Evolutionary conservation across 2,797 vertebrate species (phyloP).

Genomic region (Microchirus variegatus): DNA sequence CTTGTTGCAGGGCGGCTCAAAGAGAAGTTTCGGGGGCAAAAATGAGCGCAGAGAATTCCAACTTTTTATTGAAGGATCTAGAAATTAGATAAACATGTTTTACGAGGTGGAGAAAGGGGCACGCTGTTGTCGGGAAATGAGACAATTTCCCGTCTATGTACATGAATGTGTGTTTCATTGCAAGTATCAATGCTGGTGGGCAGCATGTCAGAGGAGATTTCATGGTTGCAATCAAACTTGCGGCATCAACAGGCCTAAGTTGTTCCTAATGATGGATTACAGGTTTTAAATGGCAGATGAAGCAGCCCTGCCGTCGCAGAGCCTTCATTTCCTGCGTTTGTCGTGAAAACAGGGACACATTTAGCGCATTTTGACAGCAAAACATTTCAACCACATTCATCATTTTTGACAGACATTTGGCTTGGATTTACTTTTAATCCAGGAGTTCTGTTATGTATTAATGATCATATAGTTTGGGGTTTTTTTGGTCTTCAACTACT

Average conservation of each 20-base stretch:
- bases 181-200: conserved; percentile 31
- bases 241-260: conserved; percentile 33
- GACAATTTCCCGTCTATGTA: conserved; percentile 17
- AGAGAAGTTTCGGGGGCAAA: conserved; percentile 40
- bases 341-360: not conserved
- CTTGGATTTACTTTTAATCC: too few species aligned
- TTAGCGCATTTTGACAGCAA: too few species aligned
- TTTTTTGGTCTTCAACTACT: too few species aligned
- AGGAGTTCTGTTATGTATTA: too few species aligned
- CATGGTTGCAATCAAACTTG: conserved; percentile 32
- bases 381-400: too few species aligned
- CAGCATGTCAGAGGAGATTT: conserved; percentile 49
- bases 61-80: conserved; percentile 57
- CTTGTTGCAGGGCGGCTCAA: conserved; percentile 52
- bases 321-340: conserved; percentile 30
- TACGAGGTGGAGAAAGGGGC: conserved; percentile 42
- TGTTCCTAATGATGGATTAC: conserved; percentile 60
- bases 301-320: conserved; percentile 33
- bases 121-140: conserved; percentile 54
- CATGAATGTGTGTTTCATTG: conserved; percentile 13
- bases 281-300: conserved; percentile 55
- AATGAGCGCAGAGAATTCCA: conserved; percentile 50
- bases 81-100: conserved; percentile 71
- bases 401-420: too few species aligned
- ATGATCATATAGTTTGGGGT: too few species aligned